A percentile compares a stretch with the other conserved stretches of the same genome.
These are phyloP conservation scores for Lycophotia porphyrea DNA, from an alignment of 2,888 invertebrate genomes.

Conservation along the genomic window DNA sequence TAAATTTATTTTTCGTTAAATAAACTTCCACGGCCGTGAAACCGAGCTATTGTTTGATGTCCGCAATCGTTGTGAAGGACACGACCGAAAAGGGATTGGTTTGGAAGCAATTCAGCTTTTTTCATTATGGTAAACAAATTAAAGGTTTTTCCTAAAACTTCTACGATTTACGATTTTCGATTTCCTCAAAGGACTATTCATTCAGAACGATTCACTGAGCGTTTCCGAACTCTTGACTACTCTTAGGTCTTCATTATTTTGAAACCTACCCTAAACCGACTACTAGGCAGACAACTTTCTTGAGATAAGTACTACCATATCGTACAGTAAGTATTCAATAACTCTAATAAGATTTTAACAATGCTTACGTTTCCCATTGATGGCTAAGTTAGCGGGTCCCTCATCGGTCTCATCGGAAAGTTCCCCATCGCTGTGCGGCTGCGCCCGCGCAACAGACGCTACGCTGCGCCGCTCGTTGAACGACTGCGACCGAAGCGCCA, in stretches of 20 bases:
- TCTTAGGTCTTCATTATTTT: background rate
- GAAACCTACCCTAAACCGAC: background rate
- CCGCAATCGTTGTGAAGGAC: conserved; percentile 42
- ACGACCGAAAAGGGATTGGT: conserved; percentile 46
- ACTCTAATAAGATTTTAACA: background rate
- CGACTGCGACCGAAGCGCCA: conserved; percentile 88
- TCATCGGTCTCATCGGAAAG: conserved; percentile 85
- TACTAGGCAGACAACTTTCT: background rate
- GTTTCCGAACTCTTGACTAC: background rate
- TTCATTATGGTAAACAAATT: conserved; percentile 26
- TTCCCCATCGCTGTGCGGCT: conserved; percentile 89
- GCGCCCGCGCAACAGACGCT: conserved; percentile 81
- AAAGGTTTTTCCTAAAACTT: conserved; percentile 9
- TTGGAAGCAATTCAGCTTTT: conserved; percentile 20
- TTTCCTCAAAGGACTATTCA: background rate
- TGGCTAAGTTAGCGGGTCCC: conserved; percentile 77
- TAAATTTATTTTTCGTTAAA: conserved; percentile 26
- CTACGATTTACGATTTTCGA: conserved; percentile 1
- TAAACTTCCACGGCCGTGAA: conserved; percentile 13
- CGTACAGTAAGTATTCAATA: background rate
- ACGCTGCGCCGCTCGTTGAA: conserved; percentile 86
- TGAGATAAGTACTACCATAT: background rate
- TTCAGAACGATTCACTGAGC: background rate
- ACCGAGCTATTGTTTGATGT: conserved; percentile 41
- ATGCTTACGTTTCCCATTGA: conserved; percentile 82